Conservation (phyloP, 2,113 vertebrate species). For the Scomber japonicus region DNA sequence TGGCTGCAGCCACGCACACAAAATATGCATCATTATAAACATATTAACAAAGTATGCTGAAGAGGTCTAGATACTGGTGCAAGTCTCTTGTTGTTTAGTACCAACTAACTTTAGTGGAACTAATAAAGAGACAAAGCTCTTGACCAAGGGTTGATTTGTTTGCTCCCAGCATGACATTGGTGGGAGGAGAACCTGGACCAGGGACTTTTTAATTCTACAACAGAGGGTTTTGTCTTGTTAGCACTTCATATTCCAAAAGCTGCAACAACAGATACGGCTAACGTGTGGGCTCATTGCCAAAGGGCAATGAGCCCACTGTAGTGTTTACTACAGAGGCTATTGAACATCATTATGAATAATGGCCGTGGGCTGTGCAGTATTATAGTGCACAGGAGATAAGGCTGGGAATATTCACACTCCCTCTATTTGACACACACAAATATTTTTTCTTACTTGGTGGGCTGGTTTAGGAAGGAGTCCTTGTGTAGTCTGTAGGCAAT, state of each 20-base stretch:
- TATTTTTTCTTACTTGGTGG: constrained; percentile 88
- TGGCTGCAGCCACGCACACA: constrained; percentile 48
- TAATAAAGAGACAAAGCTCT: constrained; percentile 43
- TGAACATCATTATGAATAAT: constrained; percentile 70
- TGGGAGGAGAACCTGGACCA: constrained; percentile 34
- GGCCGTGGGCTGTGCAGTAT: constrained; percentile 44
- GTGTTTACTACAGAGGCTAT: constrained; percentile 22
- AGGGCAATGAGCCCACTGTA: constrained; percentile 4
- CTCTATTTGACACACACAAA: constrained; percentile 25
- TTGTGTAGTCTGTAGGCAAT: constrained; percentile 94
- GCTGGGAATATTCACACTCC: constrained; percentile 35
- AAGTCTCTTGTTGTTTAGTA: constrained; percentile 41
- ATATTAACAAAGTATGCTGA: constrained; percentile 61
- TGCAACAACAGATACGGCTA: constrained; percentile 56
- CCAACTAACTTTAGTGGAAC: constrained; percentile 43
- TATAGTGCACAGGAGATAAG: constrained; percentile 45
- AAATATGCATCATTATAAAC: constrained; percentile 56
- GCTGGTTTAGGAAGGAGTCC: constrained; percentile 93
- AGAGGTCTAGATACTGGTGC: constrained; percentile 27
- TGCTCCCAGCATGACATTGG: constrained; percentile 26
- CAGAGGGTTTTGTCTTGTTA: constrained; percentile 25
- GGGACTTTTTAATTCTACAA: constrained; percentile 26
- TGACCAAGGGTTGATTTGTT: constrained; percentile 41
- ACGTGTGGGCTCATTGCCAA: constrained; percentile 20
- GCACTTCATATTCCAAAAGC: constrained; percentile 56